Conservation (phyloP, 2,113 vertebrate genomes). For the Upupa epops region DNA sequence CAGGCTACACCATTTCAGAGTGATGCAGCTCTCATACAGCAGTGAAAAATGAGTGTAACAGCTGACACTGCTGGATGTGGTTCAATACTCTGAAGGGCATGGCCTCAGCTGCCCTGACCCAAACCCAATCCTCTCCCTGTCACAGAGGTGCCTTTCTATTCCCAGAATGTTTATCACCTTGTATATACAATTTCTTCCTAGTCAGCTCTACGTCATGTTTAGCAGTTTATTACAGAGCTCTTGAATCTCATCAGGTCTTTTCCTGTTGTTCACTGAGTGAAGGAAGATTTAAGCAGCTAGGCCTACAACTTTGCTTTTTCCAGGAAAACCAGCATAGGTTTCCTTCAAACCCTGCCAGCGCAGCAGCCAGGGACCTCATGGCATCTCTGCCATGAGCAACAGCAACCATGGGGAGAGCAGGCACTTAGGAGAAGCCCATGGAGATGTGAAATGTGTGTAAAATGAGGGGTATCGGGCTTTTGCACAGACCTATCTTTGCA, state of each 20-base stretch:
- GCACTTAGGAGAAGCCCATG: background rate
- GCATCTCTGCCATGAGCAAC: accelerated
- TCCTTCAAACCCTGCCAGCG: background rate
- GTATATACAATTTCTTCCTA: background rate
- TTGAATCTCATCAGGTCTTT: background rate
- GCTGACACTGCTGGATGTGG: background rate
- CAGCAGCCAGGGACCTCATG: background rate
- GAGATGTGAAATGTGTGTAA: background rate
- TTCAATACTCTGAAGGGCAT: background rate
- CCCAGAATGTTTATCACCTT: background rate
- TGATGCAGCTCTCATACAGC: background rate
- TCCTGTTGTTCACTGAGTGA: background rate
- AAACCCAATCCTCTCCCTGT: background rate
- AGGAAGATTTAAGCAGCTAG: background rate
- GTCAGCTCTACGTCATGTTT: background rate
- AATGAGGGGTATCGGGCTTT: background rate
- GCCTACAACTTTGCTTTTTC: accelerated
- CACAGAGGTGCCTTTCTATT: background rate
- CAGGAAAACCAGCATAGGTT: background rate
- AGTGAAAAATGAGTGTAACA: background rate
- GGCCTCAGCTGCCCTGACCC: background rate
- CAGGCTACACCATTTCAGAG: background rate
- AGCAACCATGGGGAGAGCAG: background rate
- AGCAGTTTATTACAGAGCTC: background rate
- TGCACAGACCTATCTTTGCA: background rate